Evolutionary conservation across 2,797 vertebrate genomes (phyloP).

Genomic region (Cygnus olor): DNA sequence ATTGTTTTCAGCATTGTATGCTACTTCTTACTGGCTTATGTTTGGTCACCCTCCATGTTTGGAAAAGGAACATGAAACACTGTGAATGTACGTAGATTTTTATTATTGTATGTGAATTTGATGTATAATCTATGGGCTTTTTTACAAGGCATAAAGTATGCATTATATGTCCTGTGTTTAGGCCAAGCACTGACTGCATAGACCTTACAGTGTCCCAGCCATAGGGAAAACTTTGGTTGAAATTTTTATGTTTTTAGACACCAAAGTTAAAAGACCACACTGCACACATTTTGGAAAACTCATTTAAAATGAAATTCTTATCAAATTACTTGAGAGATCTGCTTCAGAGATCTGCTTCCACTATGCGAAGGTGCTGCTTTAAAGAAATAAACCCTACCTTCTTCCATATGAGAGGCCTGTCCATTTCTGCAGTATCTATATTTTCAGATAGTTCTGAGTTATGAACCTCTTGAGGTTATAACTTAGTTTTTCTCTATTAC

Average conservation of each 20-base stretch:
- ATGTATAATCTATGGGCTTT: neutral
- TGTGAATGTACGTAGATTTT: neutral
- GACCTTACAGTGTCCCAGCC: neutral
- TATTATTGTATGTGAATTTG: neutral
- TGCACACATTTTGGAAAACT: neutral
- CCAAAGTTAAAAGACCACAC: neutral
- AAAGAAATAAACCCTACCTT: neutral
- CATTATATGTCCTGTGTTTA: neutral
- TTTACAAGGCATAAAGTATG: neutral
- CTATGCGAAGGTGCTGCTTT: neutral
- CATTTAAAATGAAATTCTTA: neutral
- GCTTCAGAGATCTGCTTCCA: neutral
- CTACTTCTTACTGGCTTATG: neutral
- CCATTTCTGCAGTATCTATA: neutral
- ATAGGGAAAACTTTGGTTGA: neutral
- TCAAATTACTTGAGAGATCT: neutral
- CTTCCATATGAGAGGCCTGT: neutral
- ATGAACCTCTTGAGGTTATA: neutral
- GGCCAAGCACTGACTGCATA: neutral
- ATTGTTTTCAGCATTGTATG: neutral
- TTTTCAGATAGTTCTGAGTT: neutral
- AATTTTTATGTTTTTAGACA: neutral
- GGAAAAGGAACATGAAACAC: neutral
- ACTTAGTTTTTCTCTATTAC: neutral
- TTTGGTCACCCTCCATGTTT: neutral